Percentiles rank a stretch among this genome's conserved stretches.
Conservation (phyloP, 2,888 invertebrate species). For the Platycheirus albimanus region DNA sequence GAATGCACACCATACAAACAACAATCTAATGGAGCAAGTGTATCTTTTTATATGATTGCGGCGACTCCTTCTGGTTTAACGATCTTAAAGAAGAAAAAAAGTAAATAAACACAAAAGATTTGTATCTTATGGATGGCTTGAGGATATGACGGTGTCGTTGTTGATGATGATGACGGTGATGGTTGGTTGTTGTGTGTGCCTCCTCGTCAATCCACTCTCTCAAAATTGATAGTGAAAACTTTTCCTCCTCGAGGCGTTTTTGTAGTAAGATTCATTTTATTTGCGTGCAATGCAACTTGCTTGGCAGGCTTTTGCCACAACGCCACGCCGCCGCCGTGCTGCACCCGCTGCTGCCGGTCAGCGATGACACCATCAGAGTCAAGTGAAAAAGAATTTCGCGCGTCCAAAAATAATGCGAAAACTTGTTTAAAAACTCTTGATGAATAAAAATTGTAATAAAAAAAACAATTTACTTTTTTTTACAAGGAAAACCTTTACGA, state of each 20-base stretch:
- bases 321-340: background rate
- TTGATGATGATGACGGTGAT: slow-evolving; percentile 2
- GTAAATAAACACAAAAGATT: slow-evolving; percentile 46
- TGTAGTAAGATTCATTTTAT: slow-evolving; percentile 33
- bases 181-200: slow-evolving; percentile 4
- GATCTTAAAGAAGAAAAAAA: slow-evolving; percentile 20
- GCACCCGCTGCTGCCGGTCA: too few species aligned
- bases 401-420: slow-evolving; percentile 58
- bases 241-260: slow-evolving; percentile 47
- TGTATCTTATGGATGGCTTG: slow-evolving; percentile 23
- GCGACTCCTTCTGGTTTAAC: slow-evolving; percentile 21
- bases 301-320: slow-evolving; percentile 9
- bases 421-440: slow-evolving; percentile 58
- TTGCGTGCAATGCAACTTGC: slow-evolving; percentile 56
- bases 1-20: slow-evolving; percentile 47
- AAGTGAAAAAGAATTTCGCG: slow-evolving; percentile 38
- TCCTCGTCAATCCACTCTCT: slow-evolving; percentile 70
- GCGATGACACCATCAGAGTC: background rate
- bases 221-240: slow-evolving; percentile 71
- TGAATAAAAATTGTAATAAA: slow-evolving; percentile 26
- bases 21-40: slow-evolving; percentile 64
- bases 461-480: slow-evolving; percentile 12
- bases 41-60: slow-evolving; percentile 27
- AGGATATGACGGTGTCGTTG: slow-evolving; percentile 19
- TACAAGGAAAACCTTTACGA: slow-evolving; percentile 48